phyloP scores from a whole-genome alignment of 2,888 invertebrate species.

The Cephus spinipes region DNA sequence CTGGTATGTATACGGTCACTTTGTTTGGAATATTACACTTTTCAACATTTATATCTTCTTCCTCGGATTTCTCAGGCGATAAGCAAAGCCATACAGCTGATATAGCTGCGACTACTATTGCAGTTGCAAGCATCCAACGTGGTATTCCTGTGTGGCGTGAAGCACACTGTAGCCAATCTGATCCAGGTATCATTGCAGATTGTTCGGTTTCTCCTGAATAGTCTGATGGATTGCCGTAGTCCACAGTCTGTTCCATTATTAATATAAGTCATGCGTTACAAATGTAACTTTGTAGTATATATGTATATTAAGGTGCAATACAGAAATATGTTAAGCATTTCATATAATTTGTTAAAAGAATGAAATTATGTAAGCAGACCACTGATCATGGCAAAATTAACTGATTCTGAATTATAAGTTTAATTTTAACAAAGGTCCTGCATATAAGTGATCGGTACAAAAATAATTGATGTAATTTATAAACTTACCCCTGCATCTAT shows the following conservation, averaged over 20 bases:
- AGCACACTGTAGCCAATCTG: slow-evolving; percentile 52
- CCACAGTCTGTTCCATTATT: slow-evolving; percentile 43
- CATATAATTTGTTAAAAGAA: background rate
- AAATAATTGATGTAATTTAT: background rate
- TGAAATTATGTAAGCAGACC: background rate
- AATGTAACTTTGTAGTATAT: slow-evolving; percentile 5
- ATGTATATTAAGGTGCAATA: no score
- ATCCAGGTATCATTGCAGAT: slow-evolving; percentile 44
- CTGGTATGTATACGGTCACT: slow-evolving; percentile 46
- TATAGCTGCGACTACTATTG: slow-evolving; percentile 40
- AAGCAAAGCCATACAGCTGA: slow-evolving; percentile 49
- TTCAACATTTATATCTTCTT: slow-evolving; percentile 34
- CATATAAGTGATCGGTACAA: background rate
- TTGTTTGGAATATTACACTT: slow-evolving; percentile 28
- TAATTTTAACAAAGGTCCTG: background rate
- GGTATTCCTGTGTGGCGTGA: slow-evolving; percentile 50
- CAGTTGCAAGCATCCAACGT: slow-evolving; percentile 47
- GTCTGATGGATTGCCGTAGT: slow-evolving; percentile 55
- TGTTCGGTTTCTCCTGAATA: slow-evolving; percentile 54
- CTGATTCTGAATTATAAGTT: background rate
- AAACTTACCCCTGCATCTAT: slow-evolving; percentile 52
- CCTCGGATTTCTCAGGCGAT: slow-evolving; percentile 39
- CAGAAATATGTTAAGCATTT: background rate
- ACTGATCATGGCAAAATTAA: background rate
- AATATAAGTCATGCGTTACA: slow-evolving; percentile 17